Base-by-base conservation (phyloP, 92 coral and sea anemone genomes). In the Parazoanthus atlanticus region DNA sequence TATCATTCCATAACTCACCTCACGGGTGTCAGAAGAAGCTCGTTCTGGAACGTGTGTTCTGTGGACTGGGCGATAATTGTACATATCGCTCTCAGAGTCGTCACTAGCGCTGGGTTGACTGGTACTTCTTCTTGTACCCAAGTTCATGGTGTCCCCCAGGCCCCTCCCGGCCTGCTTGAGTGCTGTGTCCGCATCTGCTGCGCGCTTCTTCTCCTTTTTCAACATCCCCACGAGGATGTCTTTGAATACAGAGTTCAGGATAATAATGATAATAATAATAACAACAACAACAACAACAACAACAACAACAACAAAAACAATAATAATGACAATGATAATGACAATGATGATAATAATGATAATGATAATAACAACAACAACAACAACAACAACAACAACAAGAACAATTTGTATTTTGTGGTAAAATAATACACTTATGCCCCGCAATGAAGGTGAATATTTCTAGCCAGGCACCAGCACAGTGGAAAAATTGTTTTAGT, bases 141-240 rank as follows among this genome's bases (percentile, higher is more conserved):
- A 66, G 21, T 16, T 64, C 49, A 28, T 29, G 25, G 8, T 67
- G 8, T 43, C 65, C 54, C 77, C 78, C 43, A 10, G 74, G 40
- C 76, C 76, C 40, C 90, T 79, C 56, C 90, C 95, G 32, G 86
- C 92, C 33, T 77, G 89, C 76, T 67, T 70, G 21, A 74, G 84
- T 8, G 92, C 46, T 32, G 77, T 76, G 75, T 78, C 89, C 3
- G 92, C 34, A 16, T 91, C 94, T n/a, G 93, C 90, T 7, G 93
- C 91, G 17, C 99, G 98, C 88, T 94, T 93, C 64, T 96, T 92
- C 91, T 97, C 99, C 73, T 94, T 94, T 91, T 97, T 97, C 52
- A 97, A 79, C 99, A 97, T 97, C 41, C 98, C 94, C 3, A 97
- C 99, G 28, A 97, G 93, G 70, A 97, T 97, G 86, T 95, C 99